Base-by-base conservation (phyloP, 1,140 invertebrate species). In the Zophobas morio region DNA sequence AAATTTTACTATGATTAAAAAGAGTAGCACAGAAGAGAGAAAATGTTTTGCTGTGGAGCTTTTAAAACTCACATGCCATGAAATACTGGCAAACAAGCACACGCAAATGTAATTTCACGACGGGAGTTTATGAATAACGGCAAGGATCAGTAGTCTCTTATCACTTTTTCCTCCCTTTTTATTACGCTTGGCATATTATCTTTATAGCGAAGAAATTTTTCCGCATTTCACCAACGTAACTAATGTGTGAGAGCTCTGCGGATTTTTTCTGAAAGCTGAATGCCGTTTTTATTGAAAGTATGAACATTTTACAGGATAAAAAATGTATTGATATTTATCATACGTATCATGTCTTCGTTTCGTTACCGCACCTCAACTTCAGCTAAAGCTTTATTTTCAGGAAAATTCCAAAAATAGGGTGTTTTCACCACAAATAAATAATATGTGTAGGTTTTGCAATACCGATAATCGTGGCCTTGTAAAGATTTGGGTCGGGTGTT, bases 11-110 rank as follows among this genome's bases (percentile, higher is more conserved):
- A 37, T 32, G 60, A 66, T 66, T 66, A 42, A 66, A 66, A 66
- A 66, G 42, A 36, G n/a, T 8, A 8, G 39, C 6, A 6, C 3
- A 63, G 37, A 39, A 39, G 39, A 39, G 33, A 66, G n/a, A 51
- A 20, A 20, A 51, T 5, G 42, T 36, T 60, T 39, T 60, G 6
- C 34, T 36, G 8, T 60, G 6, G 8, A 60, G 39, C 60, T 66
- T 66, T 66, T 66, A 66, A 66, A 66, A 40, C 39, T 60, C 56
- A 37, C 36, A 39, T 35, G 56, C 56, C 56, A 35, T 60, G 56
- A 60, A 60, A 60, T 60, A 60, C n/a, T 60, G 36, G 20, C 35
- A 33, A 36, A 6, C 56, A 37, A n/a, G 32, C 32, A 60, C 36
- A 60, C 56, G 56, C 36, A 39, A 60, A 60, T 60, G 56, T 60